Conservation (phyloP, 92 coral and sea anemone genomes). For the Blastomussa wellsi region DNA sequence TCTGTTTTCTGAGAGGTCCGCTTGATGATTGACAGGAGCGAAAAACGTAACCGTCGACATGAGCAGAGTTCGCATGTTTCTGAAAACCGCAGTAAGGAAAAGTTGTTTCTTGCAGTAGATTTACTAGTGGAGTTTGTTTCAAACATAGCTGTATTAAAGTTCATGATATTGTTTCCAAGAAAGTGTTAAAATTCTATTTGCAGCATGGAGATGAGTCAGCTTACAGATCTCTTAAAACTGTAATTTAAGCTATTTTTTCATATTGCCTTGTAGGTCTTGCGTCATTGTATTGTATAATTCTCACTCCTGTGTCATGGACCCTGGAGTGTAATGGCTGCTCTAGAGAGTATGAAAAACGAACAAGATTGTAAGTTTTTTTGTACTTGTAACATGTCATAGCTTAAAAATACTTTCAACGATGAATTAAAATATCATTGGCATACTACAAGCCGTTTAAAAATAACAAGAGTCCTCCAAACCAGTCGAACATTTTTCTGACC, state of each 20-base stretch:
- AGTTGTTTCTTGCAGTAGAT: neutral
- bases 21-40: too few species aligned
- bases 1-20: too few species aligned
- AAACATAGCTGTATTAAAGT: neutral
- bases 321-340: slow-evolving; percentile 81
- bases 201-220: too few species aligned
- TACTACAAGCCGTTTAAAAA: neutral
- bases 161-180: neutral
- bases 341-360: slow-evolving; percentile 72
- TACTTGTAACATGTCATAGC: neutral
- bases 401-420: neutral
- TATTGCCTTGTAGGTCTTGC: slow-evolving; percentile 72
- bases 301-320: slow-evolving; percentile 85
- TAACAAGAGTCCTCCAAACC: neutral
- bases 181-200: too few species aligned
- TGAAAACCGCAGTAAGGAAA: too few species aligned
- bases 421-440: neutral
- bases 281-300: slow-evolving; percentile 76
- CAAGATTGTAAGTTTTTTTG: slow-evolving; percentile 80
- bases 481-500: neutral
- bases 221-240: neutral
- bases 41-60: too few species aligned
- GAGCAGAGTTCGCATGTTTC: too few species aligned
- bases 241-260: neutral
- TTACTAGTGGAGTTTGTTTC: neutral